phyloP scores from a whole-genome alignment of 2,113 vertebrate species.

The Scomber colias region DNA sequence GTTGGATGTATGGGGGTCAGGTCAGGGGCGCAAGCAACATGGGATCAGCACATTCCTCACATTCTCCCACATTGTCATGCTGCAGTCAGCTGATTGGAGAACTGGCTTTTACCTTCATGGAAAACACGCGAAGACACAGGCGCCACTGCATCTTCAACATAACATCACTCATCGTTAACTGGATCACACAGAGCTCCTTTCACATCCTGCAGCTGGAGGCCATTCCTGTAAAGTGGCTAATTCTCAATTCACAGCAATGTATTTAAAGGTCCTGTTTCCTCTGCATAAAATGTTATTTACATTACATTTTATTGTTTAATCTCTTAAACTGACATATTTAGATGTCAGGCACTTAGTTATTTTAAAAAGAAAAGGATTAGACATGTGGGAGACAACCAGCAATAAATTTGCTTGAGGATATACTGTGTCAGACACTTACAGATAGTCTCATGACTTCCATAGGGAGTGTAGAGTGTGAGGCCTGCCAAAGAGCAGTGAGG shows the following conservation, averaged over 20 bases:
- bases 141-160: slow-evolving; percentile 24
- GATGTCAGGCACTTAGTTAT: not conserved
- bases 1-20: slow-evolving; percentile 29
- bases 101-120: slow-evolving; percentile 63
- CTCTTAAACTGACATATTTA: not conserved
- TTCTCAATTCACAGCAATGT: not conserved
- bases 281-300: not conserved
- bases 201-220: not conserved
- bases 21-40: slow-evolving; percentile 66
- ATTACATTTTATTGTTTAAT: not conserved
- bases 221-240: not conserved
- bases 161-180: not conserved
- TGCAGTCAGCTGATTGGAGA: slow-evolving; percentile 82
- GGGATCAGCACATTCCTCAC: slow-evolving; percentile 82
- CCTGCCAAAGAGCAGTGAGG: slow-evolving; percentile 17
- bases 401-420: slow-evolving; percentile 27
- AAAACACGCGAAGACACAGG: slow-evolving; percentile 43
- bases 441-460: slow-evolving; percentile 31
- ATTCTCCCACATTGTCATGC: slow-evolving; percentile 81
- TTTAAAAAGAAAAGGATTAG: not conserved
- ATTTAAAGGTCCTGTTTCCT: not conserved
- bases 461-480: slow-evolving; percentile 28
- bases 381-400: not conserved
- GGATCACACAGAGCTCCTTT: slow-evolving; percentile 6
- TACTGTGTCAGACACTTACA: slow-evolving; percentile 3